Percentiles rank a stretch among this genome's conserved stretches.
Evolutionary conservation across 2,113 vertebrate species (phyloP).

Genomic region (Phyllopteryx taeniolatus): DNA sequence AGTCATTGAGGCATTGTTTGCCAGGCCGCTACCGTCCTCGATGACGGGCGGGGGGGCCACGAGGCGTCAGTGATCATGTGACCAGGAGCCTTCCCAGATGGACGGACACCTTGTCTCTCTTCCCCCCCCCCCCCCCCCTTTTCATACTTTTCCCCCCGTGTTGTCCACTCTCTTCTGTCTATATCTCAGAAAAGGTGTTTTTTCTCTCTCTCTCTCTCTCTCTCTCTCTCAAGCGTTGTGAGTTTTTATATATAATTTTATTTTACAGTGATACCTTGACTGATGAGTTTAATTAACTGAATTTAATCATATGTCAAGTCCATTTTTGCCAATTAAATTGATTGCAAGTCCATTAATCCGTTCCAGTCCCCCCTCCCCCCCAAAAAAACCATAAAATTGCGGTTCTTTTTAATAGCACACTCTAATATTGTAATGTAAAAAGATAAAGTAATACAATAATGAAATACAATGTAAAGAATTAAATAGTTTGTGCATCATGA

Average conservation of each 20-base stretch:
- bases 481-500: too few relatives aligned
- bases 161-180: constrained; percentile 84
- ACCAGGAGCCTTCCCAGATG: constrained; percentile 92
- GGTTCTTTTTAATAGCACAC: too few relatives aligned
- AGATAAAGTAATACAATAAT: too few relatives aligned
- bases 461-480: not conserved
- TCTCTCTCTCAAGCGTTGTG: constrained; percentile 61
- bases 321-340: not conserved
- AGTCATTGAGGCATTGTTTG: constrained; percentile 97
- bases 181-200: constrained; percentile 67
- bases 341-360: not conserved
- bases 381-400: too few relatives aligned
- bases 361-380: not conserved
- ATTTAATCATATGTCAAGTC: too few relatives aligned
- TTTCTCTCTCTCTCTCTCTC: constrained; percentile 43
- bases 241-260: constrained; percentile 59
- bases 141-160: constrained; percentile 81
- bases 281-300: not conserved
- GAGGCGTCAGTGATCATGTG: constrained; percentile 71
- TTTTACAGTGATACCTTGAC: constrained; percentile 1
- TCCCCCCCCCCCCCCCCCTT: constrained; percentile 86
- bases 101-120: constrained; percentile 99
- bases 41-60: constrained; percentile 83
- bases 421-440: too few relatives aligned
- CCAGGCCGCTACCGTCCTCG: constrained; percentile 96